Percentiles rank a stretch among this genome's conserved stretches.
Conservation (phyloP, 1,140 invertebrate genomes). For the Arctopsyche grandis region DNA sequence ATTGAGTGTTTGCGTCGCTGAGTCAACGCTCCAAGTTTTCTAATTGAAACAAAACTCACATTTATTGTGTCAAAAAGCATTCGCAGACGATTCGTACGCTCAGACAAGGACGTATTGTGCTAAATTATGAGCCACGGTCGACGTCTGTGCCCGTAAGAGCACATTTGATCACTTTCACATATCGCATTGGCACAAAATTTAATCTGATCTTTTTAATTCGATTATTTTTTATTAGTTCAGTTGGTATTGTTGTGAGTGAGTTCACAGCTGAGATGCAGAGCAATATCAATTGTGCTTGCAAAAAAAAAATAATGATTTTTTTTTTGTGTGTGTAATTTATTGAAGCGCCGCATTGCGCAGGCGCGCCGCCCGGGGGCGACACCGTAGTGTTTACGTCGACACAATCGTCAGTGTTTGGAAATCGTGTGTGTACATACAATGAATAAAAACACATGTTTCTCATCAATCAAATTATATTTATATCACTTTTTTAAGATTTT, state of each 20-base stretch:
- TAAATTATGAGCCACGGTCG: background rate
- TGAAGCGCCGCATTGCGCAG: background rate
- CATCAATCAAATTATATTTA: slow-evolving; percentile 33
- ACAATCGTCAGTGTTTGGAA: background rate
- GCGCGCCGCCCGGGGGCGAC: slow-evolving; percentile 19
- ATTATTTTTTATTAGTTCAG: too few relatives aligned
- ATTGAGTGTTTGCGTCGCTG: background rate
- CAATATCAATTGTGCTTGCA: background rate
- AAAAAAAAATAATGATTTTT: background rate
- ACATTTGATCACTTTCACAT: slow-evolving; percentile 12
- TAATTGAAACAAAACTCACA: background rate
- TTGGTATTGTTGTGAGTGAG: background rate
- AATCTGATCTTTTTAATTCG: background rate
- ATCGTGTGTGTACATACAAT: background rate
- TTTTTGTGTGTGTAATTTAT: background rate
- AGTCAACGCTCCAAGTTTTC: background rate
- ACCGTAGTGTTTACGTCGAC: background rate
- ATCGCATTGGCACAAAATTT: background rate
- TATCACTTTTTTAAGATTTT: slow-evolving; percentile 17
- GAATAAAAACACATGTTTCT: slow-evolving; percentile 1
- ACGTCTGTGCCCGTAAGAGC: background rate
- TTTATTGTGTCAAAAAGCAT: background rate
- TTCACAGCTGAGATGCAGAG: background rate
- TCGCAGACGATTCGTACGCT: too few relatives aligned
- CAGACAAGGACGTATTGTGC: background rate